These are phyloP conservation scores for Heliocidaris erythrogramma DNA, from an alignment of 35 echinoderm and acorn worm species.

Conservation along the genomic window DNA sequence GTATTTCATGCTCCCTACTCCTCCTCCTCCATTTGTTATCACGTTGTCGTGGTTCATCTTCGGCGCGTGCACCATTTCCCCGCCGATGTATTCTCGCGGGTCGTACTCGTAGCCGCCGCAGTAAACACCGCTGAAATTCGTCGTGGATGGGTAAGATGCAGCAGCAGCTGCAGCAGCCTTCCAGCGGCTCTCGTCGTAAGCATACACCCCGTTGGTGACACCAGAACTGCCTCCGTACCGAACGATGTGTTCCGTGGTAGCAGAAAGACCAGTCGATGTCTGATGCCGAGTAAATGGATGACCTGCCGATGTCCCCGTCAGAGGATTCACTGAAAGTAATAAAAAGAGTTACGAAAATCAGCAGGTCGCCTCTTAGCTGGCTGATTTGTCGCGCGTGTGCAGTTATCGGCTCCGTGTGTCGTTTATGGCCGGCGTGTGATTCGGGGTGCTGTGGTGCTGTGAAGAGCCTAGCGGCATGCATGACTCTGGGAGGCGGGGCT, in stretches of 20 bases:
- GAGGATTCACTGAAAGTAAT: constrained; percentile 47
- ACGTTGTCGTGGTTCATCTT: constrained; percentile 40
- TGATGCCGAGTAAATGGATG: constrained; percentile 14
- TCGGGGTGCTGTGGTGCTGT: background rate
- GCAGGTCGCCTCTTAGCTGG: constrained; percentile 26
- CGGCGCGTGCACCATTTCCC: constrained; percentile 48
- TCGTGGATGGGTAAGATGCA: background rate
- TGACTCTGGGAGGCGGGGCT: constrained; percentile 14
- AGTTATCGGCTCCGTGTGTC: constrained; percentile 26
- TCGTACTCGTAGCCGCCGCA: constrained; percentile 39
- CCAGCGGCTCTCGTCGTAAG: constrained; percentile 43
- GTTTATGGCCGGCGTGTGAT: constrained; percentile 34
- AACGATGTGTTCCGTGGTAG: background rate
- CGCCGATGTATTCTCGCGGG: constrained; percentile 35
- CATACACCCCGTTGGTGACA: constrained; percentile 33
- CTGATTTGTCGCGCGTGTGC: constrained; percentile 35
- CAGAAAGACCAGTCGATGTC: background rate
- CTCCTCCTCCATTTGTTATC: constrained; percentile 16
- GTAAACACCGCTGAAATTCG: constrained; percentile 28
- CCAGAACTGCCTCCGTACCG: constrained; percentile 21
- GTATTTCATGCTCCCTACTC: background rate
- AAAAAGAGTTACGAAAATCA: constrained; percentile 50
- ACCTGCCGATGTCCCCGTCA: constrained; percentile 20
- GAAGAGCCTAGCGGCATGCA: background rate
- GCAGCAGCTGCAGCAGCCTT: background rate